Evolutionary conservation across 2,113 vertebrate genomes (phyloP), one percentile per base, ranked within the genome.

Genomic region (Indicator maculatus): DNA sequence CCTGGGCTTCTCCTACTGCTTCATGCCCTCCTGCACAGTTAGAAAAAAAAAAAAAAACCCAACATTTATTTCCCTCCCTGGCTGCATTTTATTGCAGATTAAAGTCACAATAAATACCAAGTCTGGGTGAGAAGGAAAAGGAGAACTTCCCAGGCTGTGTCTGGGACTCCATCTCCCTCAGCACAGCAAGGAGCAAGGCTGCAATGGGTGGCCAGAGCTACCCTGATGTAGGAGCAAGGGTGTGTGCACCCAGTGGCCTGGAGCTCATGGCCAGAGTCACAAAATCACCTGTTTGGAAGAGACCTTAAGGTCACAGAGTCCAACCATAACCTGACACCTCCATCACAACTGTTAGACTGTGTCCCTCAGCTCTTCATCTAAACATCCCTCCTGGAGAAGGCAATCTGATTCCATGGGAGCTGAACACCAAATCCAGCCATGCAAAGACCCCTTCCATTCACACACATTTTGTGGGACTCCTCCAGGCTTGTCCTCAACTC

Each of bases 361-460:
- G 50, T 52, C 50, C 50, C 23, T 52, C 12, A 52, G 50, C 50
- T 52, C 50, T 26, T 52, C 23, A 26, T 52, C 50, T 23, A 52
- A 10, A 36, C 30, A 8, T 9, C 18, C 45, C 13, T 31, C 23
- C 61, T 16, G 2, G 3, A 55, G 70, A 58, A 33, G n/a, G 19
- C 11, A 12, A 10, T 6, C 24, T 9, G 36, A 12, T 39, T 31
- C 3, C 3, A 7, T 0, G 4, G 4, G 23, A 71, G 64, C 52
- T 63, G 80, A 47, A 33, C 53, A 16, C 9, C 44, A 47, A 17
- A 41, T 0, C 11, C 21, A 33, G 38, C 8, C 4, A 4, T 36
- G 21, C 30, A 45, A 16, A 55, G 53, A 2, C 39, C 6, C 52
- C 14, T 60, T n/a, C 27, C 18, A 5, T 23, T 50, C 36, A 0